Conservation (phyloP, 1,140 invertebrate genomes). For the Lepidurus apus region DNA sequence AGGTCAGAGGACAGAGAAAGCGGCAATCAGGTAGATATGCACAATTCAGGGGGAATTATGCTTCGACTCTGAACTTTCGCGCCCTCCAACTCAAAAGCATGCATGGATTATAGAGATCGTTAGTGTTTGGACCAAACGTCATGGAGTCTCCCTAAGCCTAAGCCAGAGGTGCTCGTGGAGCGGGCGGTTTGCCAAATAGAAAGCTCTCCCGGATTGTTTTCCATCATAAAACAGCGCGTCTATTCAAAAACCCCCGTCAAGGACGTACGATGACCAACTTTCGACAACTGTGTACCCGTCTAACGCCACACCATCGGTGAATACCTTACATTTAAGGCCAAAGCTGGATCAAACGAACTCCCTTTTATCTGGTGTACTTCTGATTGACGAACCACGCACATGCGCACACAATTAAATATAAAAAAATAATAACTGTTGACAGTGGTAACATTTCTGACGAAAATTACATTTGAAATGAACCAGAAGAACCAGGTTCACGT, state of each 20-base stretch:
- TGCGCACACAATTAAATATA: no score
- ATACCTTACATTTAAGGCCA: not conserved
- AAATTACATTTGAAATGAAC: no score
- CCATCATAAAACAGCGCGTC: not conserved
- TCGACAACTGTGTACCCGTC: not conserved
- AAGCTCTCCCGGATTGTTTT: not conserved
- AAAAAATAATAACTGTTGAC: no score
- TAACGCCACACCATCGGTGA: not conserved
- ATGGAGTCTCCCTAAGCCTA: not conserved
- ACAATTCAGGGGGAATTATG: not conserved
- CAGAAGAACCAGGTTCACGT: no score
- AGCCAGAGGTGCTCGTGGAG: not conserved
- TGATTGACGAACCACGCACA: no score
- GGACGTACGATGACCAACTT: slow-evolving; percentile 9
- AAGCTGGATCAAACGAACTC: not conserved
- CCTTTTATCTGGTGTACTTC: no score
- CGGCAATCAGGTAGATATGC: not conserved
- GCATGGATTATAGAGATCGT: no score
- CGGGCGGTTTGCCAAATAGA: slow-evolving; percentile 17
- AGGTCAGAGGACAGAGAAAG: not conserved
- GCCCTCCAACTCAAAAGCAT: no score
- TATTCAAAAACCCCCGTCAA: not conserved
- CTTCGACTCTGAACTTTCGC: no score
- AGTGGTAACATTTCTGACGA: no score
- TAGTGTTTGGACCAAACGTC: not conserved